Conservation (phyloP, 2,888 invertebrate species). For the Andrena praecox region DNA sequence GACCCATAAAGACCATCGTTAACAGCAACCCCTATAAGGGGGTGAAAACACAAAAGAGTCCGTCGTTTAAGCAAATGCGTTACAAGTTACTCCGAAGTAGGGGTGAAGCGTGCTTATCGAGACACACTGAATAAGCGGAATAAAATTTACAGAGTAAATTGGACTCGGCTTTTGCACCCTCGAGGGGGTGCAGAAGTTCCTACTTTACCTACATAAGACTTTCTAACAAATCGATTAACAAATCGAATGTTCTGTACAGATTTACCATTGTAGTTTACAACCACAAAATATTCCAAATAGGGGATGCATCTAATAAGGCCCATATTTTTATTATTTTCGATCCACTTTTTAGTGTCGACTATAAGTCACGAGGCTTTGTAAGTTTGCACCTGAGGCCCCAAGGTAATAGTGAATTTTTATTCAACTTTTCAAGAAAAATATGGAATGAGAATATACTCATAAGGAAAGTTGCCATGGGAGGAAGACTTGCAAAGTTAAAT, state of each 20-base stretch:
- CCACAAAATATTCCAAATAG: background rate
- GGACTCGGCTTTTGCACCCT: background rate
- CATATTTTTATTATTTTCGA: background rate
- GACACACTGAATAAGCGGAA: background rate
- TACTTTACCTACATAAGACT: constrained; percentile 47
- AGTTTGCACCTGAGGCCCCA: background rate
- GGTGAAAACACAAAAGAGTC: background rate
- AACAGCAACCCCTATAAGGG: background rate
- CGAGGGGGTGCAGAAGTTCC: background rate
- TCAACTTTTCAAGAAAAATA: background rate
- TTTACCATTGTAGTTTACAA: background rate
- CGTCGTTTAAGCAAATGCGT: background rate
- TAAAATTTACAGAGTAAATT: background rate
- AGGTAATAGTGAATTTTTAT: background rate
- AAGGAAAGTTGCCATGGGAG: constrained; percentile 2
- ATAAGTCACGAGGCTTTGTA: background rate
- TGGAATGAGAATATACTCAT: background rate
- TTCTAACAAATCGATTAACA: background rate
- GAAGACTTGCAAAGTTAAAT: constrained; percentile 1
- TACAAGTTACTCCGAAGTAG: background rate
- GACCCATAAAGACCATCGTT: constrained; percentile 44
- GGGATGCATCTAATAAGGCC: background rate
- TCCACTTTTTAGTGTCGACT: background rate
- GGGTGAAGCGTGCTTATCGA: background rate
- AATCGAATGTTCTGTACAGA: background rate